Evolutionary conservation across 1,140 invertebrate genomes (phyloP), one percentile per base, ranked within the genome.

Genomic region (Musca vetustissima): DNA sequence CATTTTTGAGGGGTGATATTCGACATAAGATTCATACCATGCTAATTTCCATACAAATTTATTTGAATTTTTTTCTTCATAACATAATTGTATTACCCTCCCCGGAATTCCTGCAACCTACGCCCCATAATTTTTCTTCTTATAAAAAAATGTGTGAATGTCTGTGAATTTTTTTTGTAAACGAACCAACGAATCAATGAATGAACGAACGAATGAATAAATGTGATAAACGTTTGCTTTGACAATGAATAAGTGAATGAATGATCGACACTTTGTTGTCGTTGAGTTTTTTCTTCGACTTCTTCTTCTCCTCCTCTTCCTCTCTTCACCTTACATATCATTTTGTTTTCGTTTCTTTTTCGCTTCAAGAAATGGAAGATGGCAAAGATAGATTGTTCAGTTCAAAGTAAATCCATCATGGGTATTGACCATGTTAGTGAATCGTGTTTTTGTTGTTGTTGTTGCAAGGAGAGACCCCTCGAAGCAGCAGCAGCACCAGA

Each of bases 191-290:
- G 57, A 61, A 61, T 61, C 28, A 61, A 61, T 43, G 57, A n/a
- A n/a, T 11, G 36, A 43, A 43, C 4, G 15, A 61, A n/a, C 49
- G 21, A 24, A 55, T 59, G 57, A 61, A 61, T 61, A 28, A 61
- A 61, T 43, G 57, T 43, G 53, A 57, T 57, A 28, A 57, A 57
- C 53, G 11, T 3, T 43, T 25, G 32, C 14, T n/a, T 14, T 19
- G 48, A 8, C 50, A 67, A 67, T 67, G 65, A 67, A 53, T 67
- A 53, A 67, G 28, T 67, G 65, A 67, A 67, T 67, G 65, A 65
- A 65, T 65, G 64, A 61, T 61, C 57, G 57, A 65, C 43, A 65
- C 28, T 66, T 66, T 66, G 19, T 50, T 66, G 15, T 50, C 4
- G 22, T 49, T 28, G 2, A 14, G 13, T 24, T 28, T 57, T 57